Evolutionary conservation across 2,888 invertebrate species (phyloP).

Genomic region (Anticlea derivata): DNA sequence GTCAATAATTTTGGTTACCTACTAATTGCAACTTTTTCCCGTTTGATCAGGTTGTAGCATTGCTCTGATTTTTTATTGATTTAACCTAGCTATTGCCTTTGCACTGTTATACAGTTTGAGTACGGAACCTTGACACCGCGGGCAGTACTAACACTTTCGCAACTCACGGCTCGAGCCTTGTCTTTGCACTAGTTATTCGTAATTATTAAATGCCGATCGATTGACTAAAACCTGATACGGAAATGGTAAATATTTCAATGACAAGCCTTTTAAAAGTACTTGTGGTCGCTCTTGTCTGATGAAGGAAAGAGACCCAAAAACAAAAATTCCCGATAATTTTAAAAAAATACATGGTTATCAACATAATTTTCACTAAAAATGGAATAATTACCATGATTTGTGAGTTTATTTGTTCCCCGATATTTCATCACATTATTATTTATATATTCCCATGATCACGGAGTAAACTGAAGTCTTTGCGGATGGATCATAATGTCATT

Average conservation of each 20-base stretch:
- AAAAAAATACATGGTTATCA: no score
- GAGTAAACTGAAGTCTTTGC: no score
- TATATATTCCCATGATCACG: no score
- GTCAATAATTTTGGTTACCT: no score
- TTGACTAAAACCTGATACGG: conserved; percentile 16
- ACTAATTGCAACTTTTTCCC: background rate
- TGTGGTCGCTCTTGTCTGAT: no score
- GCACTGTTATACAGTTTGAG: conserved; percentile 15
- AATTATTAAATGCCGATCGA: conserved; percentile 28
- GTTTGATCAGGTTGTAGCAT: background rate
- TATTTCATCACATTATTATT: no score
- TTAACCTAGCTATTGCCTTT: conserved; percentile 1
- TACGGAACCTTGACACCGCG: conserved; percentile 65
- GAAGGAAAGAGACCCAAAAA: no score
- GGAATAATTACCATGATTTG: no score
- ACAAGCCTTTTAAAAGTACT: background rate
- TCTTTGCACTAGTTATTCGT: conserved; percentile 49
- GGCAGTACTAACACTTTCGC: conserved; percentile 59
- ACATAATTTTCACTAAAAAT: no score
- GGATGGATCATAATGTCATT: no score
- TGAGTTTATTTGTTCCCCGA: no score
- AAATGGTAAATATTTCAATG: conserved; percentile 6
- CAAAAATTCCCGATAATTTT: no score
- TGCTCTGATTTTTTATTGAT: conserved; percentile 12
- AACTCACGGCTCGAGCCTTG: conserved; percentile 61